Evolutionary conservation across 2,797 vertebrate species (phyloP).

Genomic region (Thamnophis elegans): DNA sequence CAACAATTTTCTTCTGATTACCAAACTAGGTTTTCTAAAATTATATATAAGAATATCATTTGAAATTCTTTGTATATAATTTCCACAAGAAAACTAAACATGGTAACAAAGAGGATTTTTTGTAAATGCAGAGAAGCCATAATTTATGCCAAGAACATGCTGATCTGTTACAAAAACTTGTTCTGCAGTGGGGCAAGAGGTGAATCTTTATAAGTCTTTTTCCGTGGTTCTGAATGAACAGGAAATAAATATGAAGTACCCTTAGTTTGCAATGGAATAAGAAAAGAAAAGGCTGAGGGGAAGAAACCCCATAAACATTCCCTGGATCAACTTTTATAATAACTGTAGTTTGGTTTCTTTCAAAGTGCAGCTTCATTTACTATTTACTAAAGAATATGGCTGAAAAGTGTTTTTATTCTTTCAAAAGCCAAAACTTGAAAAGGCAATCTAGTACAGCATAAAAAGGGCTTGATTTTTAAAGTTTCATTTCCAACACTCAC

Average conservation of each 20-base stretch:
- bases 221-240: conserved; percentile 22
- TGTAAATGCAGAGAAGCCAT: background rate
- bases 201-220: conserved; percentile 26
- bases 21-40: background rate
- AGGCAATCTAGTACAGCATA: background rate
- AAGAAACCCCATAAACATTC: conserved; percentile 39
- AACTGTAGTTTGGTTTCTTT: conserved; percentile 46
- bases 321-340: conserved; percentile 38
- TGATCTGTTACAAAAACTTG: conserved; percentile 19
- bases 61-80: background rate
- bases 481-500: background rate
- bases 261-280: conserved; percentile 44
- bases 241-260: conserved; percentile 51
- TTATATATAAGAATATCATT: background rate
- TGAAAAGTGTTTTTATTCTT: conserved; percentile 12
- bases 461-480: background rate
- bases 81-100: background rate
- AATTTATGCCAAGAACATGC: conserved; percentile 15
- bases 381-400: conserved; percentile 22
- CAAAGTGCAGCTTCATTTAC: conserved; percentile 28
- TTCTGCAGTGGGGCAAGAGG: conserved; percentile 33
- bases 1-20: background rate
- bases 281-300: conserved; percentile 46
- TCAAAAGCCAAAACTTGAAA: background rate
- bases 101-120: conserved; percentile 12